Base-by-base conservation (phyloP, 2,888 invertebrate genomes). In the Drosophila mimica region DNA sequence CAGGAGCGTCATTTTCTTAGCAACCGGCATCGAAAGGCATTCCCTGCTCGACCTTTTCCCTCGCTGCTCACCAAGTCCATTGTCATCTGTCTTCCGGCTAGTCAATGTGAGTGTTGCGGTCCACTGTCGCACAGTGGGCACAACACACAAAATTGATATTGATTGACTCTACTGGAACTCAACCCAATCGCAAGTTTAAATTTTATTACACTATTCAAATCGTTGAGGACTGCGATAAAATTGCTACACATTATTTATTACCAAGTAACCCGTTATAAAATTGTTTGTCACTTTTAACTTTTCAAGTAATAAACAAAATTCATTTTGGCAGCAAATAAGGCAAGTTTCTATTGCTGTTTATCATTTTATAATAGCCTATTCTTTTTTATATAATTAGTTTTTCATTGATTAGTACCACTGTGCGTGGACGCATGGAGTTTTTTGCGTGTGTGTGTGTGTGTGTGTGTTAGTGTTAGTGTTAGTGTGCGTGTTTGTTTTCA, bases 401-500 rank as follows among this genome's bases (percentile, higher is more conserved):
- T n/a, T 30, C 9, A 51, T 51, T 13, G 51, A 9, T 34, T 49
- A 3, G 4, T 33, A 25, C 58, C 65, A 59, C 71, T 70, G 64
- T 75, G 51, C 59, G 11, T 30, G 5, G 17, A 15, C 46, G 15
- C 9, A 38, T 43, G 25, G 20, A 31, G 61, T 0, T 13, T 11
- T 31, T 13, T 8, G 6, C 34, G 20, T 30, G 25, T 43, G n/a
- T 20, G 8, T 36, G 49, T 31, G 31, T 8, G 4, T 34, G 34
- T 34, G 20, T 20, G 40, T 11, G 20, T 2, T 11, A 2, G 40
- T 80, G 20, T 2, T 11, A 2, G 40, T 80, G 56, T 83, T 4
- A n/a, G 13, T 57, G 17, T 30, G 15, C 31, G 28, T 43, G 74
- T 83, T 75, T 79, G 70, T 75, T 77, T 85, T 77, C 76, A 76